phyloP scores from a whole-genome alignment of 2,113 vertebrate species.

The Colaptes auratus region DNA sequence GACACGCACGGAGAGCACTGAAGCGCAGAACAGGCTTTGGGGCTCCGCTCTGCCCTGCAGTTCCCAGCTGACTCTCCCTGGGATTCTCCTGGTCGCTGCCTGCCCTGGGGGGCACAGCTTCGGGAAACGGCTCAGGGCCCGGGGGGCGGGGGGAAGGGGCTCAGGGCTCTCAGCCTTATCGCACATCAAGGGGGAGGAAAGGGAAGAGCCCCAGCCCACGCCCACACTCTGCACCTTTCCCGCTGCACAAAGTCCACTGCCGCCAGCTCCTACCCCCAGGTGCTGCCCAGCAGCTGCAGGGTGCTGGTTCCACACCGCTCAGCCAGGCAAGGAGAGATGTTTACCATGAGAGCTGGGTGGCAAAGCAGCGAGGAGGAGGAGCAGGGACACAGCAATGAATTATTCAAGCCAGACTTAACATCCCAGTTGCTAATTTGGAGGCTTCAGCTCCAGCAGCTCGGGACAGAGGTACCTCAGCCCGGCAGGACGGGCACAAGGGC shows the following conservation, averaged over 20 bases:
- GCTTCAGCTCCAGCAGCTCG: not conserved
- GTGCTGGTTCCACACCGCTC: not conserved
- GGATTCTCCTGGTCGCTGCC: not conserved
- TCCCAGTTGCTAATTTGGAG: not conserved
- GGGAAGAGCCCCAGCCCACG: accelerated
- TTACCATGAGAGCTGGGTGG: not conserved
- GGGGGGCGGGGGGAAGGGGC: not conserved
- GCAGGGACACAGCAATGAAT: not conserved
- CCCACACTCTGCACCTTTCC: not conserved
- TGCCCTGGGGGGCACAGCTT: not conserved
- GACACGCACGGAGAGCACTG: not conserved
- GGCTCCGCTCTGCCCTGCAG: not conserved
- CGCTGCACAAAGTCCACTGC: not conserved
- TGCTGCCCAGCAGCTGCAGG: not conserved
- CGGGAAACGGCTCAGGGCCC: not conserved
- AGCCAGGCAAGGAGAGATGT: not conserved
- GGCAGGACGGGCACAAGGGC: not conserved
- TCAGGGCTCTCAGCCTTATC: not conserved
- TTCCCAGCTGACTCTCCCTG: not conserved
- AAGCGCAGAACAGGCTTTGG: not conserved
- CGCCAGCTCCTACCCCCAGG: not conserved
- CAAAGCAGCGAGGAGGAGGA: not conserved
- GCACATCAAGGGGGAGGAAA: accelerated
- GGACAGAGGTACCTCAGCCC: not conserved
- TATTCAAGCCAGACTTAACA: not conserved